Evolutionary conservation across 2,797 vertebrate species (phyloP).

Genomic region (Schizothorax lantsangensis): DNA sequence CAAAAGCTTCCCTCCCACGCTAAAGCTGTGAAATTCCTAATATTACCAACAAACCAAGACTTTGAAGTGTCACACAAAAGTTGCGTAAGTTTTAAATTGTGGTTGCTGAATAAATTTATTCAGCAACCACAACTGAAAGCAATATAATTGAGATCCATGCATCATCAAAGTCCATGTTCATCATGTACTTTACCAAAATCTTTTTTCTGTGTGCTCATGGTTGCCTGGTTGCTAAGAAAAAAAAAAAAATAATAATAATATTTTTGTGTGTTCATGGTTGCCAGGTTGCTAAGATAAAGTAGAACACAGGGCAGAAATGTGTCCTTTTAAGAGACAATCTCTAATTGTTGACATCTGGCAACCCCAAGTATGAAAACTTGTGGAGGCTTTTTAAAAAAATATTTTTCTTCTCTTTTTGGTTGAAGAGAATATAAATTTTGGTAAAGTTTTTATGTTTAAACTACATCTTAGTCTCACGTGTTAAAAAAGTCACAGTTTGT

Average conservation of each 20-base stretch:
- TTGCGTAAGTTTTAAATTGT: too few species aligned
- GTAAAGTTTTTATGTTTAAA: background rate
- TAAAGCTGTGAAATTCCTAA: background rate
- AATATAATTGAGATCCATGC: background rate
- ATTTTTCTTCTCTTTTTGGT: background rate
- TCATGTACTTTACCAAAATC: too few species aligned
- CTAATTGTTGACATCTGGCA: background rate
- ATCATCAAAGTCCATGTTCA: too few species aligned
- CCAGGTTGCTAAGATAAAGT: background rate
- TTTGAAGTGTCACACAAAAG: background rate
- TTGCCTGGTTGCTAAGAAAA: too few species aligned
- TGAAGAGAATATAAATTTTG: background rate
- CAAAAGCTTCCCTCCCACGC: background rate
- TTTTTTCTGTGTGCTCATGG: too few species aligned
- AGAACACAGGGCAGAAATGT: background rate
- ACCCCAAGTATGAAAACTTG: background rate
- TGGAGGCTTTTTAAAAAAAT: background rate
- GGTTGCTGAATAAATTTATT: too few species aligned
- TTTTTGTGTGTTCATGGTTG: background rate
- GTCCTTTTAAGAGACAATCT: background rate
- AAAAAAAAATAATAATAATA: too few species aligned
- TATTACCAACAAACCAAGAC: too few species aligned
- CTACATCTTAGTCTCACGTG: too few species aligned
- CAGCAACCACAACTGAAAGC: background rate
- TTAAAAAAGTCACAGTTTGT: background rate